Evolutionary conservation across 1,140 invertebrate species (phyloP).

Genomic region (Anastatus disparis): DNA sequence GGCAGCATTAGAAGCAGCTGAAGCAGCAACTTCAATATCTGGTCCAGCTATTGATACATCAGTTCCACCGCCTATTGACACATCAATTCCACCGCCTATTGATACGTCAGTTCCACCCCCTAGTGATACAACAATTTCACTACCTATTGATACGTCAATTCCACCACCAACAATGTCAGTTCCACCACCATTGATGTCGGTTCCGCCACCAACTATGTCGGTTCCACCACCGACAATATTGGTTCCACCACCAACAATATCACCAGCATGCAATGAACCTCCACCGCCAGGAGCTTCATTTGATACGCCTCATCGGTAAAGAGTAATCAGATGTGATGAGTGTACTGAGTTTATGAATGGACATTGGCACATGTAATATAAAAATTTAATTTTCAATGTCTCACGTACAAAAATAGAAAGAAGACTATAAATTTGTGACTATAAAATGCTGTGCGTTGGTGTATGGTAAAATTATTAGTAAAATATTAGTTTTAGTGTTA

Average conservation of each 20-base stretch:
- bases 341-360: not conserved
- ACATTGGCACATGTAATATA: conserved; percentile 33
- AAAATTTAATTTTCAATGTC: conserved; percentile 25
- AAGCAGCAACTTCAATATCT: not conserved
- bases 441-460: conserved; percentile 12
- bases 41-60: not conserved
- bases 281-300: conserved; percentile 19
- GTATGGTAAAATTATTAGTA: no score
- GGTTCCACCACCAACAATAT: not conserved
- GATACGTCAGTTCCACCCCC: no score
- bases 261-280: not conserved
- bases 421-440: conserved; percentile 28
- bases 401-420: conserved; percentile 9
- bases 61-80: no score
- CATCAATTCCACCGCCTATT: no score
- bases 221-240: not conserved
- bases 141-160: no score
- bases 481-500: conserved; percentile 25
- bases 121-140: no score
- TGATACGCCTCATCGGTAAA: conserved; percentile 26
- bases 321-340: not conserved
- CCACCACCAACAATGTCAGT: no score
- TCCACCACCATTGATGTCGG: no score
- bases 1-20: conserved; percentile 56
- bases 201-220: not conserved